Percentiles rank a stretch among this genome's conserved stretches.
Evolutionary conservation across 2,113 vertebrate genomes (phyloP).

Genomic region (Condylura cristata): DNA sequence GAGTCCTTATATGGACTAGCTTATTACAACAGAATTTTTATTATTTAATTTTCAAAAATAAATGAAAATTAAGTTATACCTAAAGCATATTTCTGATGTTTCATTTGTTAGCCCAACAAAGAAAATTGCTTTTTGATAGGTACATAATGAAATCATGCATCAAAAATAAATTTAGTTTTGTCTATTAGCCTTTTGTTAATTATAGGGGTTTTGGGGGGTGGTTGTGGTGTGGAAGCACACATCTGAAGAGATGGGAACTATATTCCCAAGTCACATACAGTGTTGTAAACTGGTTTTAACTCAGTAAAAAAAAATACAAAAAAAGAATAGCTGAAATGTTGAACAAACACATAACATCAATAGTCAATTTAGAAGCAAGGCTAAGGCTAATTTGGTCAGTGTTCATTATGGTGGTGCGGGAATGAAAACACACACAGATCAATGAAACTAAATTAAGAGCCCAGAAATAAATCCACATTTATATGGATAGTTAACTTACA

Average conservation of each 20-base stretch:
- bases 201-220: too few relatives aligned
- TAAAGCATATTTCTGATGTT: conserved; percentile 7
- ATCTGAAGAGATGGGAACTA: too few relatives aligned
- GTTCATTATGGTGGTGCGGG: too few relatives aligned
- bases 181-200: neutral
- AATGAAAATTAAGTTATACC: neutral
- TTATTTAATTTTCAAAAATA: neutral
- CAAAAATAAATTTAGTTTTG: conserved; percentile 40
- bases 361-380: neutral
- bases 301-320: too few relatives aligned
- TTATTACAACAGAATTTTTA: neutral
- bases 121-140: neutral
- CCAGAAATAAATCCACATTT: too few relatives aligned
- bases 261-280: too few relatives aligned
- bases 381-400: too few relatives aligned
- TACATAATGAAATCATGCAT: neutral
- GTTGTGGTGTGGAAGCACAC: too few relatives aligned
- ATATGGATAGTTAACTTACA: too few relatives aligned
- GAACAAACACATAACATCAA: neutral
- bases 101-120: neutral
- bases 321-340: neutral
- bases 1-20: neutral
- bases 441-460: too few relatives aligned
- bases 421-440: too few relatives aligned
- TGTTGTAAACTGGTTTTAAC: too few relatives aligned